Evolutionary conservation across 2,797 vertebrate genomes (phyloP).

Genomic region (Alcedo atthis): DNA sequence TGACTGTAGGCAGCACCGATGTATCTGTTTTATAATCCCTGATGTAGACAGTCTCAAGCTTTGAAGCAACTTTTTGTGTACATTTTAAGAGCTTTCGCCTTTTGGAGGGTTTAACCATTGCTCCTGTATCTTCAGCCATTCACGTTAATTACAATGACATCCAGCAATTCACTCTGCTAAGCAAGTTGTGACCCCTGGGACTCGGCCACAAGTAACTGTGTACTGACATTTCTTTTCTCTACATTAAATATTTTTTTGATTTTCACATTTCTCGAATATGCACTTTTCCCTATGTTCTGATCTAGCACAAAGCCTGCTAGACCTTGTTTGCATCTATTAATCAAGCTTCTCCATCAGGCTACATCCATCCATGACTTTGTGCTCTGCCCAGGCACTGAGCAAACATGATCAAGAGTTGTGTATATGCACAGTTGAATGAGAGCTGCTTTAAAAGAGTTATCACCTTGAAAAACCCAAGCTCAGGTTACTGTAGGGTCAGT

Average conservation of each 20-base stretch:
- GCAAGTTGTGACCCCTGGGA: background rate
- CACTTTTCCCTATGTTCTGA: background rate
- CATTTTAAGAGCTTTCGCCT: background rate
- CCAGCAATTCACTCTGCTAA: background rate
- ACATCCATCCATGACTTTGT: background rate
- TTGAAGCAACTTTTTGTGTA: background rate
- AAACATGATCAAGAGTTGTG: background rate
- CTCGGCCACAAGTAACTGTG: background rate
- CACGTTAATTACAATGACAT: background rate
- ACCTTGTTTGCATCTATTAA: background rate
- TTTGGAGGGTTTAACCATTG: background rate
- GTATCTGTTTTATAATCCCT: background rate
- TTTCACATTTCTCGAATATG: background rate
- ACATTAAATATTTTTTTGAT: background rate
- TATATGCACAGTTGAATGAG: background rate
- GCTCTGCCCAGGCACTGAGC: background rate
- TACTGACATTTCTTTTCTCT: background rate
- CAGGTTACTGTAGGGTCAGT: conserved; percentile 8
- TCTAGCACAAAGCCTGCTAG: background rate
- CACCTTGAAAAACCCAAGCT: conserved; percentile 20
- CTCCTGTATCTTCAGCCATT: background rate
- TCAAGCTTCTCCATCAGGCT: background rate
- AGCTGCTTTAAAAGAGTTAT: conserved; percentile 12
- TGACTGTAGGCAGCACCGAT: background rate
- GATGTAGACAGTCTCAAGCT: background rate